Evolutionary conservation across 92 coral and sea anemone genomes (phyloP).

Genomic region (Anthopleura xanthogrammica): DNA sequence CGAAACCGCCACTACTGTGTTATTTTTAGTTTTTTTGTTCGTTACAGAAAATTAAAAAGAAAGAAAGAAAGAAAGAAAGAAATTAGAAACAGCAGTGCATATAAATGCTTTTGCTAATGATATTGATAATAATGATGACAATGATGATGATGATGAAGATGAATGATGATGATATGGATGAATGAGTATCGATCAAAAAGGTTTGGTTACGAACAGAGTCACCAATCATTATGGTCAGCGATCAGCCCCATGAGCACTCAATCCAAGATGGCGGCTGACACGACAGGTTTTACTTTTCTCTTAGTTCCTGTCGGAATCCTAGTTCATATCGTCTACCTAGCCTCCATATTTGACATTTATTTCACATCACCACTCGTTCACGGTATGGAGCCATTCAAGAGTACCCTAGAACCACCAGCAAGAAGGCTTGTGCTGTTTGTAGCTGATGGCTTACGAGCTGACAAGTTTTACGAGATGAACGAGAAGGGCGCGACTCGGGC

Average conservation of each 20-base stretch:
- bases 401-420: conserved; percentile 80
- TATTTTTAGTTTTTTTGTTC: too few relatives aligned
- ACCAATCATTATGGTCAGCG: neutral
- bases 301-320: conserved; percentile 72
- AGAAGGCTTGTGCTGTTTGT: conserved; percentile 87
- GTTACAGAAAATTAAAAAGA: too few relatives aligned
- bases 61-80: too few relatives aligned
- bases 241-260: neutral
- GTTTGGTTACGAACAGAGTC: neutral
- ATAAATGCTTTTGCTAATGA: too few relatives aligned
- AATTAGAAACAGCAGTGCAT: too few relatives aligned
- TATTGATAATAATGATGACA: too few relatives aligned
- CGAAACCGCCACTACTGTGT: too few relatives aligned
- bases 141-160: too few relatives aligned
- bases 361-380: conserved; percentile 98
- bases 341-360: conserved; percentile 92
- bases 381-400: conserved; percentile 91
- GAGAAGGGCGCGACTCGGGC: conserved; percentile 71
- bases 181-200: neutral
- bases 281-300: conserved; percentile 19
- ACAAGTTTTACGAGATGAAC: conserved; percentile 85
- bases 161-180: too few relatives aligned
- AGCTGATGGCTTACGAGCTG: conserved; percentile 96
- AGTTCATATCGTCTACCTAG: conserved; percentile 84
- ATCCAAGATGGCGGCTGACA: conserved; percentile 83